Evolutionary conservation across 2,888 invertebrate genomes (phyloP).

Genomic region (Amblyjoppa fuscipennis): DNA sequence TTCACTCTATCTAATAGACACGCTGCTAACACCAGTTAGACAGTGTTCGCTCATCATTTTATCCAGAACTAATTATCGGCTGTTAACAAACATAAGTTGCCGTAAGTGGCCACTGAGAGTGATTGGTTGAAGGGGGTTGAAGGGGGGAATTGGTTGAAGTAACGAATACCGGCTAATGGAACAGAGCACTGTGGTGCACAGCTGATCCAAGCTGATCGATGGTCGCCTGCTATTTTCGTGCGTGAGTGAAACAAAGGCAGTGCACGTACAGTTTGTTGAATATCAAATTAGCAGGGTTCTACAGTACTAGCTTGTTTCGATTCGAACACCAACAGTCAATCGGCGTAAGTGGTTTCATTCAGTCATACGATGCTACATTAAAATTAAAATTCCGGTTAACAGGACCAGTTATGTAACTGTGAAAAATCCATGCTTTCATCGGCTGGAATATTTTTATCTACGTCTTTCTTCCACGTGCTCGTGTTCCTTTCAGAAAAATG

Average conservation of each 20-base stretch:
- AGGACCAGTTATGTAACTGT: background rate
- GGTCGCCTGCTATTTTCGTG: constrained; percentile 19
- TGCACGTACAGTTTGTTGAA: constrained; percentile 20
- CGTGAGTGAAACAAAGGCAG: constrained; percentile 31
- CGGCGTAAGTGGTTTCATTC: background rate
- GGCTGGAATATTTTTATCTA: background rate
- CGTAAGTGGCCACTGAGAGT: background rate
- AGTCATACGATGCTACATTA: background rate
- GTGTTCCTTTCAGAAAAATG: constrained; percentile 73
- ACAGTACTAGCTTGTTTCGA: background rate
- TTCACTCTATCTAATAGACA: background rate
- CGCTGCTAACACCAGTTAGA: constrained; percentile 19
- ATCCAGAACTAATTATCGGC: constrained; percentile 40
- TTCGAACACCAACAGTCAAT: background rate
- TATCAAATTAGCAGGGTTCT: background rate
- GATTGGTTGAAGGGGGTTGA: constrained; percentile 28
- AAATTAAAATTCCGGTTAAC: background rate
- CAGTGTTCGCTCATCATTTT: constrained; percentile 40
- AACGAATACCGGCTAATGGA: constrained; percentile 60
- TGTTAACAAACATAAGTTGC: constrained; percentile 37
- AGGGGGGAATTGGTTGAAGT: too few species aligned
- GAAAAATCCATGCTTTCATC: background rate
- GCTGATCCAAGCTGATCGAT: constrained; percentile 62
- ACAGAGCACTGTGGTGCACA: constrained; percentile 31
- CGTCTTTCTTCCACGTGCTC: background rate